Conservation (phyloP, 2,888 invertebrate species). For the Tupiocoris notatus region DNA sequence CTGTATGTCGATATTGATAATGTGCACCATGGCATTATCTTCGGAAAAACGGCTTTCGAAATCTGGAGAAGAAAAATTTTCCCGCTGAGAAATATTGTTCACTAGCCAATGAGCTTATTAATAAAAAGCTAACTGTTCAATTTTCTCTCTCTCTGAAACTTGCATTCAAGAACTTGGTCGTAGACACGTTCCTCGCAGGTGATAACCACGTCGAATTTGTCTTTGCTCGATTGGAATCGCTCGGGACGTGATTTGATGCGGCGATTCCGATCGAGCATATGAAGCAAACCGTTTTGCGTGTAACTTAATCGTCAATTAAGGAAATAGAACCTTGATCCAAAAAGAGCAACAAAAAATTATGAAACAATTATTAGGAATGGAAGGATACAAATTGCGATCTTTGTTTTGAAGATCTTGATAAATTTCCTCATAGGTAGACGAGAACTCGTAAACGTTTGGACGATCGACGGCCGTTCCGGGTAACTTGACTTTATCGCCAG, state of each 20-base stretch:
- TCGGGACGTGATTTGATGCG: slow-evolving; percentile 93
- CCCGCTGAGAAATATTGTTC: too few relatives aligned
- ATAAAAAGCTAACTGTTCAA: too few relatives aligned
- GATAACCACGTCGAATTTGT: slow-evolving; percentile 92
- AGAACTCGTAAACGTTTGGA: slow-evolving; percentile 97
- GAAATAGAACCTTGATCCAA: neutral
- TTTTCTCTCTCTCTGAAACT: too few relatives aligned
- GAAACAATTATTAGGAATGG: too few relatives aligned
- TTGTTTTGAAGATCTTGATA: slow-evolving; percentile 87
- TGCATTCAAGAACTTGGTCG: slow-evolving; percentile 94
- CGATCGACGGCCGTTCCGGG: slow-evolving; percentile 91
- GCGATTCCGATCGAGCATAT: slow-evolving; percentile 96
- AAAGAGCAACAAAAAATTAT: too few relatives aligned
- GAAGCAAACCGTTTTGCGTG: slow-evolving; percentile 95
- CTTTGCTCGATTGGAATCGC: slow-evolving; percentile 83
- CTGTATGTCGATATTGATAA: slow-evolving; percentile 97
- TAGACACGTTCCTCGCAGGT: slow-evolving; percentile 98
- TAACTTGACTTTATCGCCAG: slow-evolving; percentile 92
- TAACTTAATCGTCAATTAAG: slow-evolving; percentile 60
- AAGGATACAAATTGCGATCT: slow-evolving; percentile 83
- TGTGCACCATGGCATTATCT: slow-evolving; percentile 86
- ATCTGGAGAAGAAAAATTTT: slow-evolving; percentile 50
- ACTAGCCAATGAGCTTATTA: neutral
- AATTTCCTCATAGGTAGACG: slow-evolving; percentile 91
- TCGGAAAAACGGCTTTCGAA: slow-evolving; percentile 75